Conservation (phyloP, 2,113 vertebrate genomes). For the Ptilonorhynchus violaceus region DNA sequence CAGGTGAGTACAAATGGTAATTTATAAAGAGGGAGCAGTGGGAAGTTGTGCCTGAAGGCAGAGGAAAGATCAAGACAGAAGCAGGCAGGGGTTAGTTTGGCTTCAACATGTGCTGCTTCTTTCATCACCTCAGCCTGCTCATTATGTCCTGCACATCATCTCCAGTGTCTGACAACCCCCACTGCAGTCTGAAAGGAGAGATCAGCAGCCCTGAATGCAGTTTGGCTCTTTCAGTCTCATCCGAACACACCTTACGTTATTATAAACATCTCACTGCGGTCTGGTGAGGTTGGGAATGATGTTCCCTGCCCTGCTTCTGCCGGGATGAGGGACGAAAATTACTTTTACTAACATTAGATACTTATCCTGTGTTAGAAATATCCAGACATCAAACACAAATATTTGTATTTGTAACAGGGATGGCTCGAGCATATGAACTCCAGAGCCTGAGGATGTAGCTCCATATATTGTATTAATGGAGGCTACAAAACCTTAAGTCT, state of each 20-base stretch:
- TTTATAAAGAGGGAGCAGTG: background rate
- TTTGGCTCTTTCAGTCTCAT: background rate
- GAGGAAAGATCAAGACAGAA: background rate
- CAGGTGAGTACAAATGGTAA: background rate
- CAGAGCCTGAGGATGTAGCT: background rate
- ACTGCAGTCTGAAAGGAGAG: background rate
- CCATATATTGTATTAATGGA: background rate
- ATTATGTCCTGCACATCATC: background rate
- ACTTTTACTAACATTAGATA: background rate
- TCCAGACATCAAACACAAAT: background rate
- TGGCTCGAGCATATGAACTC: background rate
- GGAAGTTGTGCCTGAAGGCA: background rate
- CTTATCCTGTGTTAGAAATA: background rate
- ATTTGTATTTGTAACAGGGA: background rate
- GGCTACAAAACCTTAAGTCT: background rate
- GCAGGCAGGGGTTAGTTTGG: background rate
- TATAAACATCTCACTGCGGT: background rate
- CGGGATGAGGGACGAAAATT: background rate
- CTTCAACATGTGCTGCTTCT: background rate
- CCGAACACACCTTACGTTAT: background rate
- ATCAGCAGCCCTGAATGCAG: background rate
- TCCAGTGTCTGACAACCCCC: background rate
- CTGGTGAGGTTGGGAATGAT: background rate
- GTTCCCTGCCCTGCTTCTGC: background rate
- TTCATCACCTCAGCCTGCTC: background rate